Evolutionary conservation across 2,113 vertebrate species (phyloP), one percentile per base, ranked within the genome.

Genomic region (Muscicapa adusta): DNA sequence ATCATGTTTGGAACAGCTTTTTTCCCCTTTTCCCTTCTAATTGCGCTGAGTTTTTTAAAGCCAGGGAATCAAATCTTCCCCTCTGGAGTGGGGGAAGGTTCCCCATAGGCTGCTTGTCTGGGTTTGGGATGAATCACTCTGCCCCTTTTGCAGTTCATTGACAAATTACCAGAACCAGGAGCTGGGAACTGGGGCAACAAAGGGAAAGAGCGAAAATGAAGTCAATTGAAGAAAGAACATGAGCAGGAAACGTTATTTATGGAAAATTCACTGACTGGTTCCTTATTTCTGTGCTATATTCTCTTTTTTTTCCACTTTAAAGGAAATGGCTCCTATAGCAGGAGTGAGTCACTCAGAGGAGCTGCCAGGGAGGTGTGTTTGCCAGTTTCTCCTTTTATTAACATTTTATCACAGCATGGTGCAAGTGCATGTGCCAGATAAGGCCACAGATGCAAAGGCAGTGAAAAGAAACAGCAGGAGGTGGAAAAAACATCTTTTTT

Each of bases 1-100:
- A 96, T 97, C 96, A 97, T 94, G 40, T 76, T 97, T 97, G 94
- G 97, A 96, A 95, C 67, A 34, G 54, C 45, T 42, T 84, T 96
- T 95, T 90, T 42, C 65, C 91, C 82, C 65, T 93, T 95, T 95
- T 71, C 91, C 93, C 88, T 96, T 81, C 92, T 97, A 98, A 96
- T 94, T 95, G 89, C 47, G n/a, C 40, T 24, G 81, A 95, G 76
- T 91, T 97, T 97, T 96, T 96, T 91, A 95, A 91, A 97, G 96
- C 50, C 88, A 92, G 79, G 94, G 96, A 97, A 97, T 71, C 89
- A 84, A 97, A 96, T 96, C 94, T 92, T 93, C 56, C 89, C 58
- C 67, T 94, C 86, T 77, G 78, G 72, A 88, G 75, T 62, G 71
- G 71, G 71, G 81, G 93, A 94, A 93, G 54, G 63, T 51, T 96